These are phyloP conservation scores for Brachyhypopomus gauderio DNA, from an alignment of 2,113 vertebrate species.

Conservation along the genomic window DNA sequence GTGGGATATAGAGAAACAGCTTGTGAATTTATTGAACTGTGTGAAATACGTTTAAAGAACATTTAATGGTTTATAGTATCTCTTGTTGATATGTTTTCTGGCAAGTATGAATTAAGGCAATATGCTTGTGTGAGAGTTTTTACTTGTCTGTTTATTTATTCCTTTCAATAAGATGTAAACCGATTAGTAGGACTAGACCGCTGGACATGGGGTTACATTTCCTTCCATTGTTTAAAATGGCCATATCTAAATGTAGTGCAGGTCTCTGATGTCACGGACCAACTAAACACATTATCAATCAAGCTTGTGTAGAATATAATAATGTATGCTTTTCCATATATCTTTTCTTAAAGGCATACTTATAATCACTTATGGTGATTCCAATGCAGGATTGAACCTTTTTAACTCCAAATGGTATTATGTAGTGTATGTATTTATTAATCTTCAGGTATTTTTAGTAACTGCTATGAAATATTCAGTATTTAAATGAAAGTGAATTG, in stretches of 20 bases:
- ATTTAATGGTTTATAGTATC: constrained; percentile 9
- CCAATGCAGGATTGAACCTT: not conserved
- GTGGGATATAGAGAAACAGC: not conserved
- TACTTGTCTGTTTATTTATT: constrained; percentile 55
- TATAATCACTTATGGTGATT: not conserved
- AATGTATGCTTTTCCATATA: constrained; percentile 18
- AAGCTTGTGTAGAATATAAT: constrained; percentile 33
- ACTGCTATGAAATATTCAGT: no score
- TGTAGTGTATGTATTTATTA: no score
- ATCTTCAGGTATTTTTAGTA: no score
- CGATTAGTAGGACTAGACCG: constrained; percentile 50
- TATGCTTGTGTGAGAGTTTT: constrained; percentile 29
- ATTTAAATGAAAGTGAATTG: no score
- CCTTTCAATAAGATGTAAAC: constrained; percentile 53
- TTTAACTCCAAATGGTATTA: no score
- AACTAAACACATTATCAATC: constrained; percentile 54
- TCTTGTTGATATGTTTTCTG: constrained; percentile 43
- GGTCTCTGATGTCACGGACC: constrained; percentile 46
- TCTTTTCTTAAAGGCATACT: constrained; percentile 28
- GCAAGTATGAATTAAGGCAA: constrained; percentile 44
- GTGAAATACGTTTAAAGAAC: constrained; percentile 5
- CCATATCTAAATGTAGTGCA: constrained; percentile 52
- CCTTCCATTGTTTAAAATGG: constrained; percentile 55
- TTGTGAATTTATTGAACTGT: constrained; percentile 12
- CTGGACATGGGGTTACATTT: constrained; percentile 54